Evolutionary conservation across 2,113 vertebrate species (phyloP), one percentile per base, ranked within the genome.

Genomic region (Verasper variegatus): DNA sequence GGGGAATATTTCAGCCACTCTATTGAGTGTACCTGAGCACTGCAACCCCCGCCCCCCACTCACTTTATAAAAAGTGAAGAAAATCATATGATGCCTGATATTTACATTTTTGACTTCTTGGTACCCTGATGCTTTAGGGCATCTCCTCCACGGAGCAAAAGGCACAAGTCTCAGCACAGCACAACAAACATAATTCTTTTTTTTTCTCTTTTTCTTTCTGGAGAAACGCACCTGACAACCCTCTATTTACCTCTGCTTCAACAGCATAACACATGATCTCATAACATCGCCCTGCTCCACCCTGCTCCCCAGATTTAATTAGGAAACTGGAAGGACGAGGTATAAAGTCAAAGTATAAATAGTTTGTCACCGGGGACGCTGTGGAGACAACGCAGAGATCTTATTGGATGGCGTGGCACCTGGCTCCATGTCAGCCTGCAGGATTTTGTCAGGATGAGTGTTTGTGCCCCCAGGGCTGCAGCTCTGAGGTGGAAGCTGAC

Each of bases 241-340:
- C 3, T 68, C 6, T 80, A 12, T 78, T 68, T 74, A 69, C 56
- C 12, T 66, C 17, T 17, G n/a, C 24, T 52, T 23, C 5, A 37
- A 24, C 3, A 1, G 3, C 37, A 67, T 24, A 59, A 71, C 68
- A 58, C 2, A 52, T 40, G 65, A 68, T 35, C 12, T 74, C 27
- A 67, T 74, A 18, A 23, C 20, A 2, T 51, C 47, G 64, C 11
- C 27, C n/a, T 4, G 3, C 80, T 59, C 63, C 70, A 24, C 71
- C 72, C 45, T 37, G 71, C 52, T 59, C 47, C 12, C 4, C 47
- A 0, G 49, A 45, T 56, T 66, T 31, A 40, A 72, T 65, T 24
- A 85, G 52, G 3, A 64, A 89, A 81, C 75, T 72, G 84, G 87
- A 70, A 65, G 49, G 57, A 82, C 79, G 0, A 63, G 84, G 35